Evolutionary conservation across 2,888 invertebrate species (phyloP).

Genomic region (Drosophila paracracens): DNA sequence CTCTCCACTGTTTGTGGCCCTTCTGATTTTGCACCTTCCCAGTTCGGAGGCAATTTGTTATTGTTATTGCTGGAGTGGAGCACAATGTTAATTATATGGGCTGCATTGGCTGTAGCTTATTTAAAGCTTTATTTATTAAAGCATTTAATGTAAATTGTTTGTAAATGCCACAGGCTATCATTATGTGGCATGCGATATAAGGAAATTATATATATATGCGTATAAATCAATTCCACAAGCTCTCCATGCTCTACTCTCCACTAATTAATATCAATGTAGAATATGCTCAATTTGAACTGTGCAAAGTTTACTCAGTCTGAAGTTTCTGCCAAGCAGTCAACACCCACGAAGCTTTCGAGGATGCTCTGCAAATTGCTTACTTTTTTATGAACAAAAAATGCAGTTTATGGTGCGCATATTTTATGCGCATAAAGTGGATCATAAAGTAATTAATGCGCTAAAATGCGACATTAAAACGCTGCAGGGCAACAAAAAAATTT

Average conservation of each 20-base stretch:
- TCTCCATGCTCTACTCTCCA: constrained; percentile 11
- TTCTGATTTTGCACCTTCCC: constrained; percentile 65
- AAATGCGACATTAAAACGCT: constrained; percentile 83
- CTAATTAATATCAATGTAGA: constrained; percentile 72
- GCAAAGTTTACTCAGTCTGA: constrained; percentile 29
- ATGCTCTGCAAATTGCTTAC: constrained; percentile 53
- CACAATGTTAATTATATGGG: constrained; percentile 66
- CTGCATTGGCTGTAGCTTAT: constrained; percentile 60
- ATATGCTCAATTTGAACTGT: constrained; percentile 29
- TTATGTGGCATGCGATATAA: constrained; percentile 63
- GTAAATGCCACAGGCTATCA: constrained; percentile 72
- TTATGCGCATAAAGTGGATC: constrained; percentile 77
- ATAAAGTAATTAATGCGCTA: constrained; percentile 83
- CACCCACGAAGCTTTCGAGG: constrained; percentile 67
- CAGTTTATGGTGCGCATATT: constrained; percentile 62
- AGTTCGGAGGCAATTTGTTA: constrained; percentile 69
- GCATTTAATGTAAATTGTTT: constrained; percentile 81
- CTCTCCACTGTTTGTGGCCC: constrained; percentile 15
- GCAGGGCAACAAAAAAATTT: constrained; percentile 63
- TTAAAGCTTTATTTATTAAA: constrained; percentile 77
- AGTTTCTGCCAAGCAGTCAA: constrained; percentile 61
- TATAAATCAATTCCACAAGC: constrained; percentile 62
- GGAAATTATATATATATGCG: constrained; percentile 46
- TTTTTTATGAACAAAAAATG: background rate
- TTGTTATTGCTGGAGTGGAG: constrained; percentile 51